Evolutionary conservation across 2,888 invertebrate species (phyloP), one percentile per base, ranked within the genome.

Genomic region (Ametastegia equiseti): DNA sequence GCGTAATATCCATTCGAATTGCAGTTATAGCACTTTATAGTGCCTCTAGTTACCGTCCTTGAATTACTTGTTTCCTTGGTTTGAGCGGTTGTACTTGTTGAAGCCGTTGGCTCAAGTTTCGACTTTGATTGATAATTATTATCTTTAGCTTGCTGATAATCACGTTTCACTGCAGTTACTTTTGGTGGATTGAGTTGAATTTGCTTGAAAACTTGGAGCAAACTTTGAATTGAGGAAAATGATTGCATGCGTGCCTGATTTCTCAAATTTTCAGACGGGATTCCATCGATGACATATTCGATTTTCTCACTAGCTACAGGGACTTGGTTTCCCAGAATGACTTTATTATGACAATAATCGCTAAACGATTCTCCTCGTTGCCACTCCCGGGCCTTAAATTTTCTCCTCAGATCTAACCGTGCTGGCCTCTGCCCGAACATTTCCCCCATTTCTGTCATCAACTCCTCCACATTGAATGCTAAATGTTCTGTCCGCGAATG

Each of bases 281-380:
- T 85, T 60, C 85, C 83, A 13, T 84, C 85, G 13, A 85, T 73
- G 11, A 84, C 42, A 39, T 85, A 83, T 33, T 85, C 85, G n/a
- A 83, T 82, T 71, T 85, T 83, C 27, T 81, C 83, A 0, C 71
- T 60, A 2, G 78, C 50, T 11, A 85, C 63, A 0, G 83, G 85
- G 11, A 83, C 80, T 9, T 75, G 45, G 69, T 84, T 84, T 0
- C 82, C 82, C 9, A 84, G 77, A 23, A 85, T 81, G 3, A 83
- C 63, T 57, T 85, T 85, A n/a, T 83, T 82, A 36, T 84, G 84
- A 47, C 75, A 82, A 82, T 85, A 85, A 45, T 84, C 84, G 33
- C 73, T 81, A 30, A 83, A 85, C 1, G 83, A 78, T 50, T 84
- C 83, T 45, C 13, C 63, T 19, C 39, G 27, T 27, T 78, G 80